Evolutionary conservation across 2,888 invertebrate species (phyloP).

Genomic region (Ischnus inquisitorius): DNA sequence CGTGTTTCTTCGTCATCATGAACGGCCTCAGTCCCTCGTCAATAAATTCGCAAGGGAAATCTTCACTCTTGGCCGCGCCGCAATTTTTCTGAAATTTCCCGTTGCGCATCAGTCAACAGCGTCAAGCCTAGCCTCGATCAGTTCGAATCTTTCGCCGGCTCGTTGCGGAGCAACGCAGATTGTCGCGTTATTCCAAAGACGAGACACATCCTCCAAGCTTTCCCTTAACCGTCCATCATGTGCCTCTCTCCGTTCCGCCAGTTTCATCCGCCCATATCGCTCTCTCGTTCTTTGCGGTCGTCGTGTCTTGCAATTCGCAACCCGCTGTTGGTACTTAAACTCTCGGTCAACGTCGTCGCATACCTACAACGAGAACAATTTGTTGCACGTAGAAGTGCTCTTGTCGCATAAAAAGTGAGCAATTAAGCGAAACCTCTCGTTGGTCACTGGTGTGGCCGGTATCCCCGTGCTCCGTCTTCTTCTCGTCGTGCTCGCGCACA

Average conservation of each 20-base stretch:
- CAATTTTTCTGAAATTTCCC: background rate
- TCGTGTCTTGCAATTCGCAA: conserved; percentile 7
- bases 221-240: conserved; percentile 44
- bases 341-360: conserved; percentile 72
- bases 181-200: conserved; percentile 20
- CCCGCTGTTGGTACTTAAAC: background rate
- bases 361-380: conserved; percentile 82
- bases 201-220: conserved; percentile 29
- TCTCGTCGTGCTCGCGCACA: background rate
- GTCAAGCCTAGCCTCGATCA: background rate
- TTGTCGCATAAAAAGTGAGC: conserved; percentile 79
- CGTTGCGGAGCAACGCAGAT: background rate
- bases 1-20: background rate
- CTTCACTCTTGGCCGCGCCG: background rate
- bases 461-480: background rate
- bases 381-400: conserved; percentile 74
- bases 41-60: conserved; percentile 21
- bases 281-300: conserved; percentile 5
- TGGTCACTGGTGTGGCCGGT: conserved; percentile 28
- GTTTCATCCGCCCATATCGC: background rate
- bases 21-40: background rate
- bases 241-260: conserved; percentile 26
- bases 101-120: background rate
- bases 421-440: conserved; percentile 82
- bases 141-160: conserved; percentile 28